Conservation (phyloP, 2,113 vertebrate species). For the Tangachromis dhanisi region DNA sequence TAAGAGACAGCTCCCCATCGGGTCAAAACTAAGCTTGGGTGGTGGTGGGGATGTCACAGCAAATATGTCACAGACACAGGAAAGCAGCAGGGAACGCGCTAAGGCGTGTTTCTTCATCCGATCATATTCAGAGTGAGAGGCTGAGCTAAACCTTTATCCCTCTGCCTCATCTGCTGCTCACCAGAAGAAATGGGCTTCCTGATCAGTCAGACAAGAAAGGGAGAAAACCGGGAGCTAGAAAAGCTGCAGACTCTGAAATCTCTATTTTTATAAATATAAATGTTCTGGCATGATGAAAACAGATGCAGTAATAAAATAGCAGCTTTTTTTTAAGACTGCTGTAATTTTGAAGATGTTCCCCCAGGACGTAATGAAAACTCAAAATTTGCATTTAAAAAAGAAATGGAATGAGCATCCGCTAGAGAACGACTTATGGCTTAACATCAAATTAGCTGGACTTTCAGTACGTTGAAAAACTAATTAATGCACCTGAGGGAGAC, state of each 20-base stretch:
- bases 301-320: neutral
- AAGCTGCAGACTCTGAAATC: neutral
- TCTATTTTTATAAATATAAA: neutral
- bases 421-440: neutral
- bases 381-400: neutral
- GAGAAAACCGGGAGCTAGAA: neutral
- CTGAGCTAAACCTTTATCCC: slow-evolving; percentile 10
- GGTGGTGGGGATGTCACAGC: slow-evolving; percentile 38
- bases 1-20: slow-evolving; percentile 35
- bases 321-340: too few species aligned
- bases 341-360: neutral
- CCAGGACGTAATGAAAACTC: neutral
- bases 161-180: slow-evolving; percentile 1
- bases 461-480: neutral
- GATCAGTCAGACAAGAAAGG: neutral
- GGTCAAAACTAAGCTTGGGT: slow-evolving; percentile 25
- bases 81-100: slow-evolving; percentile 13
- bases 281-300: neutral
- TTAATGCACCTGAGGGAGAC: neutral
- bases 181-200: neutral
- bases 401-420: neutral
- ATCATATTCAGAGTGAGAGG: neutral
- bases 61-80: slow-evolving; percentile 50
- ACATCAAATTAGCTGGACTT: neutral
- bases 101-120: neutral